Evolutionary conservation across 1,140 invertebrate genomes (phyloP), one percentile per base, ranked within the genome.

Genomic region (Aphaenogaster rudis): DNA sequence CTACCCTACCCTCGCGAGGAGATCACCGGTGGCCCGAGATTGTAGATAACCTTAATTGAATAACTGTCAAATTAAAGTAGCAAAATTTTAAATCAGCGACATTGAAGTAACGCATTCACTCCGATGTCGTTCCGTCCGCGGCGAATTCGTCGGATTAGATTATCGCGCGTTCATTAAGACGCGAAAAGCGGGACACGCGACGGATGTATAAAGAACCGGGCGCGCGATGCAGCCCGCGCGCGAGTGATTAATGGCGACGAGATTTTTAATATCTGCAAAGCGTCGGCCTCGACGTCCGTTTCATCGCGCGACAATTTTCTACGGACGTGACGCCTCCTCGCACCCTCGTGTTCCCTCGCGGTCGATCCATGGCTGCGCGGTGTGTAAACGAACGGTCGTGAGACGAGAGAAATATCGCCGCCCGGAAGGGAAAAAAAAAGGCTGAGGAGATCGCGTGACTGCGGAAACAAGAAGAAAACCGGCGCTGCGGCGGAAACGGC

Each of bases 51-150:
- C 79, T 66, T 91, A 89, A 91, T 91, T 91, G 89, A 91, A 91
- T 91, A 91, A 91, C 89, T 88, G 89, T 90, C 89, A 86, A 91
- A 90, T 90, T 90, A 90, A 88, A 86, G 52, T 72, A 59, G 87
- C 87, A 78, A 81, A 79, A 78, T 88, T 90, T 88, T 86, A 80
- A 90, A 90, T 91, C 87, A 79, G 64, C 86, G 81, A 88, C 69
- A 82, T 88, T 88, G 86, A 69, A 64, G 64, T 84, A 86, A 74
- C 71, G n/a, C 64, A 74, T 82, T 89, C 85, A 78, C 17, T 9
- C 33, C 9, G 7, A 33, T n/a, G 69, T 72, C 69, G 85, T 88
- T 42, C 52, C 45, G 82, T 80, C 59, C 69, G 17, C 28, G 42
- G n/a, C n/a, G 45, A 59, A 90, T 90, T 90, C 59, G 66, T 69